Evolutionary conservation across 2,888 invertebrate species (phyloP), one percentile per base, ranked within the genome.

Genomic region (Diplolepis rosae): DNA sequence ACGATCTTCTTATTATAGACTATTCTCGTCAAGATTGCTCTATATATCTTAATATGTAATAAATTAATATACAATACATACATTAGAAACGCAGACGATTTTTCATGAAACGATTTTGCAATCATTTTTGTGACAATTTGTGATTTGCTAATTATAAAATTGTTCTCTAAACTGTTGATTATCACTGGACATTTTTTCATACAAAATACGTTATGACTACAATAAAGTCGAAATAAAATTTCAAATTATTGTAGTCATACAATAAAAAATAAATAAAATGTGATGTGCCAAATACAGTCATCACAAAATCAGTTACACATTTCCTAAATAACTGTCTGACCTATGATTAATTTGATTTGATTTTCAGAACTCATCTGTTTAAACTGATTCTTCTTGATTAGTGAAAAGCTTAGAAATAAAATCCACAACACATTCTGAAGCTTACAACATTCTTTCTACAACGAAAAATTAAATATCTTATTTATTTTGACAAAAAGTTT

Each of bases 51-150:
- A 61, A 39, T n/a, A n/a, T n/a, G n/a, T n/a, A 39, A 39, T 61
- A 39, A 61, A 61, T 61, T 61, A 61, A 61, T 61, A 61, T 61
- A 61, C 61, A 61, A n/a, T 61, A 61, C 35, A 61, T 61, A 61
- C 61, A 61, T 24, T 39, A 24, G 24, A 61, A 22, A 42, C 39
- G 7, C 48, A 48, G 9, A 52, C 15, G 24, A 39, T 42, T 39
- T 24, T 39, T 39, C n/a, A 24, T 39, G 39, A 0, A 39, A 61
- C 1, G 22, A 6, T 50, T 61, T 61, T 61, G 24, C 9, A n/a
- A 42, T 39, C 3, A 6, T 56, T 24, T n/a, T n/a, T n/a, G n/a
- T n/a, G n/a, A n/a, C n/a, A n/a, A 56, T 7, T 15, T 13, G 27
- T 1, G 2, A 28, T 35, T 35, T 18, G 24, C n/a, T 27, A 39